A percentile compares a stretch with the other conserved stretches of the same genome.
Evolutionary conservation across 2,888 invertebrate genomes (phyloP).

Genomic region (Ophonus ardosiacus): DNA sequence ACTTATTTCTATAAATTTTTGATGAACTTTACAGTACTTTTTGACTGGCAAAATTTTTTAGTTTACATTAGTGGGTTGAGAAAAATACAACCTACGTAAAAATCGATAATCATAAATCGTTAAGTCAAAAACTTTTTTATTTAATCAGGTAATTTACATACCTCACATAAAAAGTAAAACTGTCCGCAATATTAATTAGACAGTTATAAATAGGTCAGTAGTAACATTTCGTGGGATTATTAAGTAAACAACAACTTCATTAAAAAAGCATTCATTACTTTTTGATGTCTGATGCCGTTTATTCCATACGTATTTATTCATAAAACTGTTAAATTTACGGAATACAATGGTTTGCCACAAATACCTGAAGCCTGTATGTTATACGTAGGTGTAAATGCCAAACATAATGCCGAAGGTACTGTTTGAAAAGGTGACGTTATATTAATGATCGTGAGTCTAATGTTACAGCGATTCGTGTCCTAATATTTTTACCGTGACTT

Average conservation of each 20-base stretch:
- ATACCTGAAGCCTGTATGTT: neutral
- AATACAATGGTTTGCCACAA: neutral
- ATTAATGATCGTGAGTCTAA: neutral
- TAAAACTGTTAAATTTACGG: slow-evolving; percentile 19
- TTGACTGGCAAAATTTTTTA: too few relatives aligned
- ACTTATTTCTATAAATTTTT: too few relatives aligned
- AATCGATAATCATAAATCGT: too few relatives aligned
- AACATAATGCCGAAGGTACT: slow-evolving; percentile 20
- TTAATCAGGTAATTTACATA: neutral
- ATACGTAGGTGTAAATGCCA: slow-evolving; percentile 6
- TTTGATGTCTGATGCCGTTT: slow-evolving; percentile 1
- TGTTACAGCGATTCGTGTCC: neutral
- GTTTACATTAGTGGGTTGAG: too few relatives aligned
- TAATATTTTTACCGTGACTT: neutral
- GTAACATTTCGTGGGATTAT: slow-evolving; percentile 19
- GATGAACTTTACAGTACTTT: too few relatives aligned
- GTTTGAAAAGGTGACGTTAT: slow-evolving; percentile 1
- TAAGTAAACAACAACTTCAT: slow-evolving; percentile 6
- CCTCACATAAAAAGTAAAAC: slow-evolving; percentile 34
- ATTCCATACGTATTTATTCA: slow-evolving; percentile 15
- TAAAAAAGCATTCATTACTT: neutral
- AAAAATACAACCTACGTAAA: too few relatives aligned
- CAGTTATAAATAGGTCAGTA: slow-evolving; percentile 47
- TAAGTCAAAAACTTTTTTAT: too few relatives aligned
- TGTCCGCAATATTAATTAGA: slow-evolving; percentile 7